Evolutionary conservation across 2,797 vertebrate genomes (phyloP).

Genomic region (Meriones psammophilus): DNA sequence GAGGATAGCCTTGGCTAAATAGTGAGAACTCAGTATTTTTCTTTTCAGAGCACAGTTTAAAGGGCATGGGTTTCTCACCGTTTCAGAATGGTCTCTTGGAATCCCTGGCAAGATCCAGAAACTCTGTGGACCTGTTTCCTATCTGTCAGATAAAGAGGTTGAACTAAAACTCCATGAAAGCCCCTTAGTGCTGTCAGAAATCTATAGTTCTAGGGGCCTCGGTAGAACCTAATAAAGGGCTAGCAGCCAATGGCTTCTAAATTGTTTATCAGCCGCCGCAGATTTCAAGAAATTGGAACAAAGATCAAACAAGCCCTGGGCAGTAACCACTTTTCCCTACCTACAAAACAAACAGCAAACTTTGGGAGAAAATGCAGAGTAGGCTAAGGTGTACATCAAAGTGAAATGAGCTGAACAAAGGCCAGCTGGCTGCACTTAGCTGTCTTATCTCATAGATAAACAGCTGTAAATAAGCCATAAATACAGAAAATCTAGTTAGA

Average conservation of each 20-base stretch:
- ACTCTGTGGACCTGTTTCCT: neutral
- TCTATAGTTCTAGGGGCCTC: neutral
- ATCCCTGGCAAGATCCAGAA: conserved; percentile 23
- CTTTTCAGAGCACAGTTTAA: neutral
- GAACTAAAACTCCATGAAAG: conserved; percentile 32
- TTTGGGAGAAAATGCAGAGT: conserved; percentile 46
- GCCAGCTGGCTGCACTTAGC: conserved; percentile 65
- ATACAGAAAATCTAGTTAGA: conserved; percentile 14
- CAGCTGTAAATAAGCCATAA: conserved; percentile 65
- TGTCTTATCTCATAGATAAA: conserved; percentile 77
- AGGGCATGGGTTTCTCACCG: neutral
- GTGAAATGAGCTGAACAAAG: conserved; percentile 71
- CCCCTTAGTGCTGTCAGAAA: neutral
- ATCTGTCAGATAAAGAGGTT: neutral
- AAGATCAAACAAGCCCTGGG: conserved; percentile 60
- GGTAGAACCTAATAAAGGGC: conserved; percentile 59
- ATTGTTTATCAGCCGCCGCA: conserved; percentile 11
- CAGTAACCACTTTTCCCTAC: conserved; percentile 20
- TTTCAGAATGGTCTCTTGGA: neutral
- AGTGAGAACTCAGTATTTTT: neutral
- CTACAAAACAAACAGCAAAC: conserved; percentile 62
- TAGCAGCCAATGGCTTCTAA: conserved; percentile 4
- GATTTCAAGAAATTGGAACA: conserved; percentile 36
- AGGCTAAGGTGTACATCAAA: conserved; percentile 30
- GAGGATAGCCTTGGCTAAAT: neutral